Evolutionary conservation across 30 jellyfish, hydroid and myxozoan species (phyloP).

Genomic region (Sanderia malayensis): DNA sequence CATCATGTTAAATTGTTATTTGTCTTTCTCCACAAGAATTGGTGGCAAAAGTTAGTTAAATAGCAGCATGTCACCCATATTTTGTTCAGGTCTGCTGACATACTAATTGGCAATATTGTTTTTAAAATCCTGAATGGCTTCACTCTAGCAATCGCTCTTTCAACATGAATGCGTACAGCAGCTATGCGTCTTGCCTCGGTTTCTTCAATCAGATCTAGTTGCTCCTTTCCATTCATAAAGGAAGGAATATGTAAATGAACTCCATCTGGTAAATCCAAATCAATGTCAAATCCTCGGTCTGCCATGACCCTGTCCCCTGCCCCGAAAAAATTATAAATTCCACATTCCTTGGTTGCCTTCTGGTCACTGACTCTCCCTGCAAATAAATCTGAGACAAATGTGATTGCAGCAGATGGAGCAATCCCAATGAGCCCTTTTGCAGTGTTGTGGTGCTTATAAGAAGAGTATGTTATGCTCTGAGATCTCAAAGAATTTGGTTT

Average conservation of each 20-base stretch:
- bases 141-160: too few species aligned
- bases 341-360: conserved; percentile 5
- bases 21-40: too few species aligned
- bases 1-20: too few species aligned
- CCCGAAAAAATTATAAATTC: conserved; percentile 6
- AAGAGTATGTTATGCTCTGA: conserved; percentile 16
- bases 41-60: too few species aligned
- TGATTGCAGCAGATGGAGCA: conserved; percentile 25
- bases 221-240: conserved; percentile 27
- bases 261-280: conserved; percentile 14
- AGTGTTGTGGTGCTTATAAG: conserved; percentile 16
- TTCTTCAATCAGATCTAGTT: too few species aligned
- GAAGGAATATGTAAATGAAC: conserved; percentile 11
- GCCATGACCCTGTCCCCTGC: conserved; percentile 35
- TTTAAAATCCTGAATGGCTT: conserved; percentile 31
- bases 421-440: conserved; percentile 37
- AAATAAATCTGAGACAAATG: conserved; percentile 38
- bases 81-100: conserved; percentile 39
- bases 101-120: conserved; percentile 1
- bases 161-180: conserved; percentile 46
- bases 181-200: conserved; percentile 43
- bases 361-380: conserved; percentile 27
- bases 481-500: conserved; percentile 8
- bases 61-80: too few species aligned
- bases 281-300: conserved; percentile 21